Evolutionary conservation across 2,888 invertebrate species (phyloP), one percentile per base, ranked within the genome.

Genomic region (Ornithoptera priamus): DNA sequence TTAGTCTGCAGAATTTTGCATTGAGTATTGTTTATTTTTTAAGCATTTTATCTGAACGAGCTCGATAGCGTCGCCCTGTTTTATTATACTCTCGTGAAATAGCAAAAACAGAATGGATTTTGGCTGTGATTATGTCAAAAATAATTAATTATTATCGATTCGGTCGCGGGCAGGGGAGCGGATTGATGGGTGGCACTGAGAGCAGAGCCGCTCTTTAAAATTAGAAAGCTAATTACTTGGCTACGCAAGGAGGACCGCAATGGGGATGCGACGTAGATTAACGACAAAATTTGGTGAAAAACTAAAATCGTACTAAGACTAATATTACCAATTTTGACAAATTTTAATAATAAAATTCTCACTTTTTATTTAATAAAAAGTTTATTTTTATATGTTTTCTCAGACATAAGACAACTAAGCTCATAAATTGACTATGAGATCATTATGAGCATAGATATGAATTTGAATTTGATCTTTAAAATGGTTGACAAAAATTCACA

Each of bases 71-170:
- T 85, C 87, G 83, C 87, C 82, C 83, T 84, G 85, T 91, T 92
- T 90, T 90, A 92, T 94, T 93, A 92, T 93, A 90, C 93, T 92
- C 93, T 93, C 94, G 92, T 94, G 94, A 94, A 94, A 94, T 94
- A 94, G 94, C 94, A 93, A 94, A 92, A 94, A 94, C 93, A 93
- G 93, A 94, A 93, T 94, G 93, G 94, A 93, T 93, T 93, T 92
- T 84, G 90, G 93, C 89, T 85, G 94, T 94, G 94, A 94, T 94
- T 94, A 94, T 93, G 94, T 94, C 94, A 94, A 94, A 94, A 94
- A 94, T 94, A 94, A 94, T 94, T 94, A 94, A 94, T 94, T 94
- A 94, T 94, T 93, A 93, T 94, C 93, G 94, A 94, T 94, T 94
- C 85, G 80, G 80, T 77, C 78, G 81, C 83, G 85, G 80, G 83